Percentiles rank a stretch among this genome's conserved stretches.
phyloP scores from a whole-genome alignment of 2,797 vertebrate species.

The Coregonus ussuriensis region DNA sequence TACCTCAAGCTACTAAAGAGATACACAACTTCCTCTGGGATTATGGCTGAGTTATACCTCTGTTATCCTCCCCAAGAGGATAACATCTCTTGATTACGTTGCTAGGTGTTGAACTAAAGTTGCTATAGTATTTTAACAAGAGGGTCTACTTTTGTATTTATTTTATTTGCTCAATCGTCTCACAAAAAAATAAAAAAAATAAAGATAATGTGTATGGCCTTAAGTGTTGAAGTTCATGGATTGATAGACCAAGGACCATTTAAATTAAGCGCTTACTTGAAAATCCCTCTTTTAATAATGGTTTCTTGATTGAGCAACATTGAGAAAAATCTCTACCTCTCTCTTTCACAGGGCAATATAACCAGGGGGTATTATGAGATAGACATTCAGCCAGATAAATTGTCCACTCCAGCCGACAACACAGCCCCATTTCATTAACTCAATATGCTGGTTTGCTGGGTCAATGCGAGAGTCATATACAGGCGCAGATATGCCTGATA shows the following conservation, averaged over 20 bases:
- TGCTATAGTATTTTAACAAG: neutral
- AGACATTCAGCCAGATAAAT: neutral
- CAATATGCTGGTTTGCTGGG: conserved; percentile 12
- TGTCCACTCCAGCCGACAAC: neutral
- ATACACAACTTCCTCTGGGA: too few species aligned
- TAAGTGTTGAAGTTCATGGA: neutral
- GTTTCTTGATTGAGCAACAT: conserved; percentile 6
- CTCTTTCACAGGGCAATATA: neutral
- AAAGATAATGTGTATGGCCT: neutral
- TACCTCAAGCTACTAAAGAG: too few species aligned
- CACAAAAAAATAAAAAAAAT: neutral
- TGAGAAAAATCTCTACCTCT: neutral
- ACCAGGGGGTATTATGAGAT: neutral
- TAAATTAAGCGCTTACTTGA: neutral
- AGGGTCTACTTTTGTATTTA: neutral
- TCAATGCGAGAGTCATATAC: conserved; percentile 11
- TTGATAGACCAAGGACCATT: conserved; percentile 7
- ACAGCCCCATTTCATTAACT: conserved; percentile 16
- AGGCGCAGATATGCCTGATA: conserved; percentile 22
- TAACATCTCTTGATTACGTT: neutral
- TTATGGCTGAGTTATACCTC: neutral
- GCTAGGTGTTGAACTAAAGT: neutral
- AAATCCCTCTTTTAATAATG: neutral
- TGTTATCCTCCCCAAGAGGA: too few species aligned
- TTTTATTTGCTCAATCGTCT: too few species aligned